A percentile compares a stretch with the other conserved stretches of the same genome.
Conservation (phyloP, 2,797 vertebrate genomes). For the Danionella dracula region DNA sequence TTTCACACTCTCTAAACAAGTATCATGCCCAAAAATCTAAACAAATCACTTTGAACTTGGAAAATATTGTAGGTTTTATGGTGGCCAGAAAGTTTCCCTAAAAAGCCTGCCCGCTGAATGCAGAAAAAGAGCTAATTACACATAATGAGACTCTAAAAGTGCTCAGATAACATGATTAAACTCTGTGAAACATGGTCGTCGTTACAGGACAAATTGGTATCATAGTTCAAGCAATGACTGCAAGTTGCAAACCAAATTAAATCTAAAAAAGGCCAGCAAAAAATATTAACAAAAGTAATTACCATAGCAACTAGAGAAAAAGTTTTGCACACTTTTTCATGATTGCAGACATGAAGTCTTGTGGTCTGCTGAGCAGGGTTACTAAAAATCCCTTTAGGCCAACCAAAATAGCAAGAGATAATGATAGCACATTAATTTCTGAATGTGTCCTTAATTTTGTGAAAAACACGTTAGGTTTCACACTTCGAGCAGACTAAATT, state of each 20-base stretch:
- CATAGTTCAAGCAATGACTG: conserved; percentile 21
- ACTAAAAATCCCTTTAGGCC: conserved; percentile 16
- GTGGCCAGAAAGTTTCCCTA: conserved; percentile 3
- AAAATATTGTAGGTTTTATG: conserved; percentile 14
- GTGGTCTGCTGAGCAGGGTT: background rate
- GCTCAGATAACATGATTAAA: conserved; percentile 27
- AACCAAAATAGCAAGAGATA: conserved; percentile 11
- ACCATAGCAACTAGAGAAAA: conserved; percentile 27
- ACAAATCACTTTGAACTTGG: background rate
- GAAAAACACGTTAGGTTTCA: background rate
- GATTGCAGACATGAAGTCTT: conserved; percentile 11
- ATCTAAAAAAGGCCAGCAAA: conserved; percentile 21
- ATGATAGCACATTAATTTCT: conserved; percentile 8
- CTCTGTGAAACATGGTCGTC: conserved; percentile 11
- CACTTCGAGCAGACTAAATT: background rate
- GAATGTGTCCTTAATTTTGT: too few species aligned
- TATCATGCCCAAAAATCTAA: background rate
- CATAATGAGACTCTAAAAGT: conserved; percentile 22
- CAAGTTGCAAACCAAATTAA: conserved; percentile 9
- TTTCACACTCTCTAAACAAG: background rate
- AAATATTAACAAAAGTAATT: conserved; percentile 24
- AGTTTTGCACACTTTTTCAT: background rate
- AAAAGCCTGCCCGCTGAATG: background rate
- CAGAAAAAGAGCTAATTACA: conserved; percentile 21
- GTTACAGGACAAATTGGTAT: conserved; percentile 31